Base-by-base conservation (phyloP, 2,888 invertebrate genomes). In the Strigamia maritima region DNA sequence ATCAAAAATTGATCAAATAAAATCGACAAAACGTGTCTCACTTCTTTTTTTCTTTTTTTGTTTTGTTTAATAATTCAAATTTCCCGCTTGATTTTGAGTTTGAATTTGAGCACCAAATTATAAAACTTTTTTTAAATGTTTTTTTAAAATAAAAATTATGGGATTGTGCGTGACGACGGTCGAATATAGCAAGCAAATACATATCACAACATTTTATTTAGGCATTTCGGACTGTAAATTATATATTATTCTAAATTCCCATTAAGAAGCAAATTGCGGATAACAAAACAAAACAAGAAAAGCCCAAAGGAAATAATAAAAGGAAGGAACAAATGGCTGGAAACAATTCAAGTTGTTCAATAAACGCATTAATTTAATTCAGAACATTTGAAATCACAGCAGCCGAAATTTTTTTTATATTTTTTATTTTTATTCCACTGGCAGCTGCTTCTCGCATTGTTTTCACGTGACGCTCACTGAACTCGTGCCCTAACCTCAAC, bases 401-500 rank as follows among this genome's bases (percentile, higher is more conserved):
- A 22, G 65, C 24, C 26, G 26, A 65, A 12, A 3, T 19, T 19
- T 49, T 49, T 49, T 49, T 49, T 49, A 12, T 24, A 10, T 24
- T 19, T 60, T 65, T 24, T 26, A 65, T 65, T 65, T 65, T 26
- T 65, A 65, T 65, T 65, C 24, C 8, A 26, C 24, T 65, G 22
- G 65, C 65, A 65, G 65, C 65, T 65, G 65, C 65, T 65, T 65
- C 65, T 65, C 65, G 65, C 65, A 65, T 65, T 65, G 65, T 65
- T 65, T 65, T 65, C 65, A 65, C 28, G 26, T 65, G 65, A 65
- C 65, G 65, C 65, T 16, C 60, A 60, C 60, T 60, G 60, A 60
- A 60, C 60, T 24, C 24, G 65, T 65, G 65, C 65, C 65, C 65
- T 28, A 65, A 65, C 28, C 28, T 28, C 24, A 65, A 24, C 26